phyloP scores from a whole-genome alignment of 2,888 invertebrate species.

The Taphrorychus bicolor region DNA sequence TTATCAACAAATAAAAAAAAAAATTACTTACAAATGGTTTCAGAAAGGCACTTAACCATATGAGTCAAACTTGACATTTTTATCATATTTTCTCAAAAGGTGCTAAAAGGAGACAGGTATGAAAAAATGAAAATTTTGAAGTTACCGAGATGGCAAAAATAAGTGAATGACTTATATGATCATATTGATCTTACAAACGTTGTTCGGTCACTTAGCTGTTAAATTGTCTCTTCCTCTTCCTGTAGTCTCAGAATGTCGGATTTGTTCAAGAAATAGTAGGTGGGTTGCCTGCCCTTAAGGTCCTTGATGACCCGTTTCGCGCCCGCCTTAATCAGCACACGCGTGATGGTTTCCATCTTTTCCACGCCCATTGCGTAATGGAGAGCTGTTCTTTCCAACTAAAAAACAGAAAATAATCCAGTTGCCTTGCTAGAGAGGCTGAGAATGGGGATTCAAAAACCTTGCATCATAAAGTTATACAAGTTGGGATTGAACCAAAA shows the following conservation, averaged over 20 bases:
- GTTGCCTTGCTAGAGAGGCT: too few relatives aligned
- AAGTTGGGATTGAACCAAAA: too few relatives aligned
- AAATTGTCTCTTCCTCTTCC: slow-evolving; percentile 80
- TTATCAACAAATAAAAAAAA: too few relatives aligned
- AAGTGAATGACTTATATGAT: neutral
- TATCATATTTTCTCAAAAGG: too few relatives aligned
- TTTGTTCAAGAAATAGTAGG: slow-evolving; percentile 92
- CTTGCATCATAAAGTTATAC: too few relatives aligned
- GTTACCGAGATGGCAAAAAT: too few relatives aligned
- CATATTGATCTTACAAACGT: neutral
- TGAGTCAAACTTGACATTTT: too few relatives aligned
- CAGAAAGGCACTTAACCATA: too few relatives aligned
- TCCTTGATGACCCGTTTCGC: slow-evolving; percentile 85
- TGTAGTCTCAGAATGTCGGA: slow-evolving; percentile 84
- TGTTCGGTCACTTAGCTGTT: slow-evolving; percentile 24
- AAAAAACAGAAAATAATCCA: slow-evolving; percentile 51
- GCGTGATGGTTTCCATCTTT: slow-evolving; percentile 81
- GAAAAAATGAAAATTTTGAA: too few relatives aligned
- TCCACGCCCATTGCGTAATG: slow-evolving; percentile 93
- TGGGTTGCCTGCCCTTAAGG: slow-evolving; percentile 86
- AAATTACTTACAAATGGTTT: too few relatives aligned
- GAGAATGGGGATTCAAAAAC: too few relatives aligned
- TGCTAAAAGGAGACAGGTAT: too few relatives aligned
- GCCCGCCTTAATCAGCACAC: slow-evolving; percentile 81
- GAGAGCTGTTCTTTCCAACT: slow-evolving; percentile 87